These are phyloP conservation scores for Cepaea nemoralis DNA, from an alignment of 1,140 invertebrate species.

Conservation along the genomic window DNA sequence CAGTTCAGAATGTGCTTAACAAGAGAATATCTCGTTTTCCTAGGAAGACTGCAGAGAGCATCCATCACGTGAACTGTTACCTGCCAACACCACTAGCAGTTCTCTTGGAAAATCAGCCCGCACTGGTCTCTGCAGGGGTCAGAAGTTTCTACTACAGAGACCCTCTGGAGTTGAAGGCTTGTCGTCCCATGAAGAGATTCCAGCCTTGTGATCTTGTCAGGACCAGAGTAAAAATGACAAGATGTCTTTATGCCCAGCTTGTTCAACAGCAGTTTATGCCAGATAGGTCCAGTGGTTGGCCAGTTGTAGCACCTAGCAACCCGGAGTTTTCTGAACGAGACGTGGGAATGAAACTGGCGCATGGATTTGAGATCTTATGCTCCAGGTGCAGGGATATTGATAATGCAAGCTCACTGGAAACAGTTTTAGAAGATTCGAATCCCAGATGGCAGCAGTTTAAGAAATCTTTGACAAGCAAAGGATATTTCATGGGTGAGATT, in stretches of 20 bases:
- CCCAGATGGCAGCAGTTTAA: slow-evolving; percentile 82
- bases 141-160: slow-evolving; percentile 90
- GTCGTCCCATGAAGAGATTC: slow-evolving; percentile 69
- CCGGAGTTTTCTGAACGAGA: slow-evolving; percentile 82
- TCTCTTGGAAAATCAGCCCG: slow-evolving; percentile 83
- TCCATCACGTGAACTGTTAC: slow-evolving; percentile 84
- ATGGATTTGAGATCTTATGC: slow-evolving; percentile 91
- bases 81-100: slow-evolving; percentile 86
- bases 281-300: slow-evolving; percentile 83
- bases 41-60: slow-evolving; percentile 78
- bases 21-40: slow-evolving; percentile 78
- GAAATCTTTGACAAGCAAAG: slow-evolving; percentile 80
- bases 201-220: slow-evolving; percentile 68
- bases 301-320: slow-evolving; percentile 78
- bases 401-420: slow-evolving; percentile 27
- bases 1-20: slow-evolving; percentile 79
- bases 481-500: slow-evolving; percentile 85
- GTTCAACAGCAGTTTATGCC: slow-evolving; percentile 85
- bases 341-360: slow-evolving; percentile 88
- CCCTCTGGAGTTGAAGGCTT: slow-evolving; percentile 72
- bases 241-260: slow-evolving; percentile 93
- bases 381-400: slow-evolving; percentile 50
- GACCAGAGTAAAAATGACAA: slow-evolving; percentile 79
- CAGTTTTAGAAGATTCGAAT: slow-evolving; percentile 72
- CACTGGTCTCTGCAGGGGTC: slow-evolving; percentile 83